Base-by-base conservation (phyloP, 2,797 vertebrate species). In the Muscicapa striata region DNA sequence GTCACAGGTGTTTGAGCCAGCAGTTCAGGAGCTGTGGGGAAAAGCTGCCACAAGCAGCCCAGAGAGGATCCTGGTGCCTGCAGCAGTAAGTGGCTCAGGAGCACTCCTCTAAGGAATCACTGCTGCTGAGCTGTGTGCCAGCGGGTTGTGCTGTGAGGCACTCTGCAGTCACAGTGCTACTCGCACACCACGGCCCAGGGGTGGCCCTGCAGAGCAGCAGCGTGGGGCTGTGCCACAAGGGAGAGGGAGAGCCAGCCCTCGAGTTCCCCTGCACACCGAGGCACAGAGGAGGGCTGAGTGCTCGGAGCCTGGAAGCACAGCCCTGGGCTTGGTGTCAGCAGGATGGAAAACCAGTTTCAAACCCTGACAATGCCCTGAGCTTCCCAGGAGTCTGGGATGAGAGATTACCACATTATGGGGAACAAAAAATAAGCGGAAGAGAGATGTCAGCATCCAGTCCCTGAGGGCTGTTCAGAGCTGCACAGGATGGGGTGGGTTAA, bases 401-500 rank as follows among this genome's bases (percentile, higher is more conserved):
- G 38, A 34, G 19, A 55, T 80, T 83, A 55, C 16, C 48, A 24
- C 32, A 46, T 27, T 16, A 8, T 15, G n/a, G 15, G 55, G 74
- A 55, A 70, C 73, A 51, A 17, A 49, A 19, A 52, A 21, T 30
- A 41, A 62, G 70, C 8, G 10, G 54, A 40, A 59, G 36, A 17
- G 55, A 68, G 59, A 48, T 52, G n/a, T 32, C 79, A 46, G 21
- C 62, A 55, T 91, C 85, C 59, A 51, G 68, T 87, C 79, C 73
- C 61, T 32, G 84, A 82, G 58, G 21, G 23, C 74, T 87, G 15
- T 81, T 93, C 61, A 73, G 63, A 87, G 26, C 87, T 45, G 40
- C 54, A 64, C 17, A 55, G 72, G 87, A 61, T 54, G 46, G 66
- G 57, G 58, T 80, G 51, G 54, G 57, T 96, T 90, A 94, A 82